These are phyloP conservation scores for Pocillopora verrucosa DNA, from an alignment of 64 coral and sea anemone genomes.

Conservation along the genomic window DNA sequence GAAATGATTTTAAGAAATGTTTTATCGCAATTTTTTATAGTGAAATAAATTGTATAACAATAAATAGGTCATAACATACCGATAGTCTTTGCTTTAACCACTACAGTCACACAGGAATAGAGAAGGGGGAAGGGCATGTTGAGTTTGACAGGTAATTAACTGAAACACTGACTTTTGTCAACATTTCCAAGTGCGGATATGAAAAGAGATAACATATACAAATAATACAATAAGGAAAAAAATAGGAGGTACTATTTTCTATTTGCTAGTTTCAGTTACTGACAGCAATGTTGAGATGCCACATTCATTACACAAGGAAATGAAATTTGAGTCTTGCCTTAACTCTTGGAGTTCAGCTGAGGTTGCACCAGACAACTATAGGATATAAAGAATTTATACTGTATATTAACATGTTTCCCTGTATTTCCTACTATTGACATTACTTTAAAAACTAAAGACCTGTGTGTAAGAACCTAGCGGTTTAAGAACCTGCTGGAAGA, in stretches of 20 bases:
- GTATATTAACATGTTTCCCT: constrained; percentile 7
- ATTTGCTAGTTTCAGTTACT: constrained; percentile 22
- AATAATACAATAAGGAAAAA: not conserved
- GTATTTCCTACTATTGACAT: constrained; percentile 20
- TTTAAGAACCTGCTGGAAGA: not conserved
- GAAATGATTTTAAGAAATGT: no score
- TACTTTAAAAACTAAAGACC: constrained; percentile 11
- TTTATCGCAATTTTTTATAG: no score
- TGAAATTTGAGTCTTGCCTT: constrained; percentile 19
- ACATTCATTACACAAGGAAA: constrained; percentile 20
- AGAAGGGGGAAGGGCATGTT: constrained; percentile 14
- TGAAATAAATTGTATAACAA: no score
- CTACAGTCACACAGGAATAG: constrained; percentile 21
- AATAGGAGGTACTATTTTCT: not conserved
- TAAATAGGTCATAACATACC: not conserved
- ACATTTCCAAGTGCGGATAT: not conserved
- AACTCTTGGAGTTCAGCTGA: not conserved
- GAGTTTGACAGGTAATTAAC: not conserved
- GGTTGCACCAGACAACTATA: not conserved
- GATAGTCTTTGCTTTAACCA: constrained; percentile 13
- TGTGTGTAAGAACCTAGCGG: constrained; percentile 11
- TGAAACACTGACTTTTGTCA: not conserved
- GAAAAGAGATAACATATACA: constrained; percentile 4
- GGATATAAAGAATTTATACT: constrained; percentile 17
- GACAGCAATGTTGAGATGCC: constrained; percentile 9